Percentiles rank a stretch among this genome's conserved stretches.
Evolutionary conservation across 2,113 vertebrate genomes (phyloP).

Genomic region (Speoplatyrhinus poulsoni): DNA sequence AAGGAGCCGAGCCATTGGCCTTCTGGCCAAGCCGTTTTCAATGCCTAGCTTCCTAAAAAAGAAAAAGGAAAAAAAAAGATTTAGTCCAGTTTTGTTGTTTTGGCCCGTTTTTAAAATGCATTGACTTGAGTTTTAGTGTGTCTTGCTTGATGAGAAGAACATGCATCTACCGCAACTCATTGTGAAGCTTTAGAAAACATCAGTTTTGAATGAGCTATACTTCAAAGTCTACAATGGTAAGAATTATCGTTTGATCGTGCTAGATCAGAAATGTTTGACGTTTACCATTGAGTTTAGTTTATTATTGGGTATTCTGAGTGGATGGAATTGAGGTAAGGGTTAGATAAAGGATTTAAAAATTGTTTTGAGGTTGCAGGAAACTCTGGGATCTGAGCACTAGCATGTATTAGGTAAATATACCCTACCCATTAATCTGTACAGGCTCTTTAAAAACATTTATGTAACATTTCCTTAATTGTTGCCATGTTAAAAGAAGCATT

Average conservation of each 20-base stretch:
- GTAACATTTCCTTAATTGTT: neutral
- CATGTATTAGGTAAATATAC: slow-evolving; percentile 1
- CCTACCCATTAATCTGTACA: neutral
- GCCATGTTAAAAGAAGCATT: slow-evolving; percentile 14
- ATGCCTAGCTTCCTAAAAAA: slow-evolving; percentile 2
- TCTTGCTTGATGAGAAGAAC: neutral
- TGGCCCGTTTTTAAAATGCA: neutral
- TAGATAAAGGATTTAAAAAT: too few relatives aligned
- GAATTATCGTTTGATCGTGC: too few relatives aligned
- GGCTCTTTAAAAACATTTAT: neutral
- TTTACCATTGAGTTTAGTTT: too few relatives aligned
- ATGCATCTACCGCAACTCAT: neutral
- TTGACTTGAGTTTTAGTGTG: neutral
- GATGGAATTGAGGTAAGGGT: too few relatives aligned
- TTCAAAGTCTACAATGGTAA: too few relatives aligned
- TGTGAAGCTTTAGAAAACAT: neutral
- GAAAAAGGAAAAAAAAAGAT: neutral
- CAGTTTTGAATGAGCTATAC: neutral
- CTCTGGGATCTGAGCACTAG: neutral
- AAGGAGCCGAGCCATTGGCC: slow-evolving; percentile 7
- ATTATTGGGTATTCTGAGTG: too few relatives aligned
- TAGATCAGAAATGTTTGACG: too few relatives aligned
- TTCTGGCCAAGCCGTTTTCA: neutral
- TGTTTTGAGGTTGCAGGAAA: too few relatives aligned
- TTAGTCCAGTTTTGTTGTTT: neutral